A percentile compares a stretch with the other conserved stretches of the same genome.
phyloP scores from a whole-genome alignment of 2,113 vertebrate species.

The Brachyhypopomus gauderio region DNA sequence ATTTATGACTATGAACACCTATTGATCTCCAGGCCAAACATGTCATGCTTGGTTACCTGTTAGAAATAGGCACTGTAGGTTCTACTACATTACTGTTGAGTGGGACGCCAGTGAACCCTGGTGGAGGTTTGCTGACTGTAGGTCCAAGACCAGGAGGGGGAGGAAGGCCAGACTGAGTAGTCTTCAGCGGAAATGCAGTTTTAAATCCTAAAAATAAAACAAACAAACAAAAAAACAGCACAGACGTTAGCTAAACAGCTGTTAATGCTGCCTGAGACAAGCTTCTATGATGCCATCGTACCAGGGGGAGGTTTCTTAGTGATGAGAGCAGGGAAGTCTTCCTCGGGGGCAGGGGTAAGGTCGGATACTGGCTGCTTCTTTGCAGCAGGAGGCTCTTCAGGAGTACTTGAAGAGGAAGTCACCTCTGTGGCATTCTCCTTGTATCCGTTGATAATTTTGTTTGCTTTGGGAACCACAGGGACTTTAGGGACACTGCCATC shows the following conservation, averaged over 20 bases:
- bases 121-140: constrained; percentile 86
- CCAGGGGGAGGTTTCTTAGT: constrained; percentile 92
- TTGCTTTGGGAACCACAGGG: constrained; percentile 41
- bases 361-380: constrained; percentile 67
- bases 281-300: constrained; percentile 53
- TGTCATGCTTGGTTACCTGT: constrained; percentile 69
- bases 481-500: constrained; percentile 49
- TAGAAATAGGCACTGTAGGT: constrained; percentile 67
- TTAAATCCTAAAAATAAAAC: constrained; percentile 93
- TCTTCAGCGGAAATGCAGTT: constrained; percentile 83
- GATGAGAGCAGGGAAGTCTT: constrained; percentile 90
- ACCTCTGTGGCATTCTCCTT: constrained; percentile 66
- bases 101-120: constrained; percentile 88
- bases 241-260: background rate
- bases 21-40: background rate
- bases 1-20: background rate
- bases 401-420: constrained; percentile 43
- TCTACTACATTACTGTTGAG: constrained; percentile 80
- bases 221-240: constrained; percentile 49
- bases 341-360: constrained; percentile 70
- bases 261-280: background rate
- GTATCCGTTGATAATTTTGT: constrained; percentile 78
- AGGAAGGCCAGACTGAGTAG: constrained; percentile 58
- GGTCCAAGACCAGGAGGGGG: constrained; percentile 81
- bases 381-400: constrained; percentile 74